Conservation (phyloP, 92 coral and sea anemone species). For the Siderastrea radians region DNA sequence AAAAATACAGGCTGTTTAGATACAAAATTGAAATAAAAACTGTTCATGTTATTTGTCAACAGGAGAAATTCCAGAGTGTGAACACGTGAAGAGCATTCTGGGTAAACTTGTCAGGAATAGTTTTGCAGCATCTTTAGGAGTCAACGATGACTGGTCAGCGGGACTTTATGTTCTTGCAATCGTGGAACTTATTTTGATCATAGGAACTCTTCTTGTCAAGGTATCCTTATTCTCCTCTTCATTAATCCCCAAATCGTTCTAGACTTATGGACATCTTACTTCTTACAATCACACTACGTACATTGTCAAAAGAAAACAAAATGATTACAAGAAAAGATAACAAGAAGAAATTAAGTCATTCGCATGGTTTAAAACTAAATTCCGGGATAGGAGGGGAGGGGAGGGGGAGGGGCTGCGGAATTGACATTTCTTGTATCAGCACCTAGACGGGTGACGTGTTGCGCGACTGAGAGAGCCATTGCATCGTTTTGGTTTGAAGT, state of each 20-base stretch:
- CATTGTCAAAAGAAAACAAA: neutral
- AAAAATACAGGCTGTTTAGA: no score
- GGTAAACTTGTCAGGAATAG: slow-evolving; percentile 42
- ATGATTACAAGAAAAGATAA: neutral
- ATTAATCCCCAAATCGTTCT: neutral
- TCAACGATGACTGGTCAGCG: slow-evolving; percentile 64
- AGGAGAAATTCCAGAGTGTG: slow-evolving; percentile 82
- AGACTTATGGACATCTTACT: neutral
- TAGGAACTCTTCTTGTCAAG: slow-evolving; percentile 52
- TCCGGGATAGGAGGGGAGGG: no score
- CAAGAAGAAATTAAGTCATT: neutral
- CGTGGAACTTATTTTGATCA: slow-evolving; percentile 38
- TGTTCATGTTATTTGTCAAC: neutral
- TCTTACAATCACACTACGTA: neutral
- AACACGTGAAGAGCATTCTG: slow-evolving; percentile 61
- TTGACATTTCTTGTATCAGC: no score
- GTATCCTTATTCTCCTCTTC: slow-evolving; percentile 14
- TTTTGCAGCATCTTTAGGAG: slow-evolving; percentile 63
- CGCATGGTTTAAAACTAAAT: no score
- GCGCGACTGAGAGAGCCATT: no score
- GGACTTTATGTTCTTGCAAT: slow-evolving; percentile 42
- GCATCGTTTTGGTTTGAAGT: no score
- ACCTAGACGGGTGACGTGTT: no score
- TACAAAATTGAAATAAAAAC: neutral
- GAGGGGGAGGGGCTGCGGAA: no score